A percentile compares a stretch with the other conserved stretches of the same genome.
phyloP scores from a whole-genome alignment of 2,113 vertebrate genomes.

The Pseudolaguvia tuberculata region DNA sequence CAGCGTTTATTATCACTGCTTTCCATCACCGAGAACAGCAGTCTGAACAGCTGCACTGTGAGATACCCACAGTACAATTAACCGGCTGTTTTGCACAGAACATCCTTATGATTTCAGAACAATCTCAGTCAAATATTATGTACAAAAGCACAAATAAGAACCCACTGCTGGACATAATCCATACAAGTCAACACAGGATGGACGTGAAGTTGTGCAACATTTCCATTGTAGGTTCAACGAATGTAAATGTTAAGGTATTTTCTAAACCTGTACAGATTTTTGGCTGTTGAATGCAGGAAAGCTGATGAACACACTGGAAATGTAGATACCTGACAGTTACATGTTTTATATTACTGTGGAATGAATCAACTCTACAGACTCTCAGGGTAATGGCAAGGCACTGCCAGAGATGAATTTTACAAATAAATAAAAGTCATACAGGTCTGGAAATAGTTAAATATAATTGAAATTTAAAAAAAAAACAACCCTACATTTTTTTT shows the following conservation, averaged over 20 bases:
- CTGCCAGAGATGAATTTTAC: conserved; percentile 20
- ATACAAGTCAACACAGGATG: conserved; percentile 24
- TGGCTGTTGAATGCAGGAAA: conserved; percentile 1
- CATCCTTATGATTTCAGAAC: background rate
- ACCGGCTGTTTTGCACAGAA: background rate
- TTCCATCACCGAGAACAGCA: conserved; percentile 29
- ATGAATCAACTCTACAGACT: conserved; percentile 6
- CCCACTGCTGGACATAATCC: conserved; percentile 25
- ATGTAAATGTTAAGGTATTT: background rate
- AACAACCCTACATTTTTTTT: background rate
- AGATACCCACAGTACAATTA: conserved; percentile 51
- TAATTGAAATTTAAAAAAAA: background rate
- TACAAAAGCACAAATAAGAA: conserved; percentile 32
- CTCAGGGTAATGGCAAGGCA: conserved; percentile 11
- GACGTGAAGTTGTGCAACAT: conserved; percentile 26
- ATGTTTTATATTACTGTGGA: conserved; percentile 6
- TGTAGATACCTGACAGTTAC: conserved; percentile 21
- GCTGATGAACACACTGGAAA: background rate
- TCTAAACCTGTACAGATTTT: conserved; percentile 18
- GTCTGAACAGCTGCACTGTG: conserved; percentile 41
- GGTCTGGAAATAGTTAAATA: background rate
- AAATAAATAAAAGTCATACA: background rate
- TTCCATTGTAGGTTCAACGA: conserved; percentile 14
- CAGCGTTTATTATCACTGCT: conserved; percentile 46
- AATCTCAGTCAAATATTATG: conserved; percentile 18